A percentile compares a stretch with the other conserved stretches of the same genome.
phyloP scores from a whole-genome alignment of 2,113 vertebrate species.

The Pristiophorus japonicus region DNA sequence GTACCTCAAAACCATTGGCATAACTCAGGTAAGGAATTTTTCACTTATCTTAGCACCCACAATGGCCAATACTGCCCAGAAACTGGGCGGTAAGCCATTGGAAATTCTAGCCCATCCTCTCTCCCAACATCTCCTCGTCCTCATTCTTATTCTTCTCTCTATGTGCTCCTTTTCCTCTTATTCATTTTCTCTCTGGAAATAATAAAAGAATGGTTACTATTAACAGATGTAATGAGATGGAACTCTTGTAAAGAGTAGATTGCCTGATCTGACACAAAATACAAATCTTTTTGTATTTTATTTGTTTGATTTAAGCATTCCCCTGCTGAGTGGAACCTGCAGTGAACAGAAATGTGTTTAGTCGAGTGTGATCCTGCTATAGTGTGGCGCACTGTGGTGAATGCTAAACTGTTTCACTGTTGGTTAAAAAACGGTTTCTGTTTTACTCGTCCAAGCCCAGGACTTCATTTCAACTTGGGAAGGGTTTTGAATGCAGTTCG shows the following conservation, averaged over 20 bases:
- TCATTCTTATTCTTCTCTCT: not conserved
- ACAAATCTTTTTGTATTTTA: not conserved
- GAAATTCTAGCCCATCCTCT: no score
- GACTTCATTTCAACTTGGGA: not conserved
- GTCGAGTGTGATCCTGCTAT: slow-evolving; percentile 4
- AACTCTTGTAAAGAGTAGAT: slow-evolving; percentile 9
- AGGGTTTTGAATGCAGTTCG: not conserved
- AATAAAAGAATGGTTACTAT: not conserved
- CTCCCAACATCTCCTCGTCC: not conserved
- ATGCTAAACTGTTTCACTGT: not conserved
- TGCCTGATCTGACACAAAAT: not conserved
- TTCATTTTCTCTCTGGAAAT: not conserved
- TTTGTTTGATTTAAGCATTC: slow-evolving; percentile 11
- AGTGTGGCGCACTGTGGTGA: not conserved
- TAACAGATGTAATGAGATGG: slow-evolving; percentile 1
- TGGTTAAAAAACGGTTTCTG: not conserved
- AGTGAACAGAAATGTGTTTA: not conserved
- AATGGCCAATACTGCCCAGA: no score
- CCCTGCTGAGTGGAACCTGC: not conserved
- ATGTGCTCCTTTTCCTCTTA: not conserved
- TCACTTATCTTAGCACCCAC: no score
- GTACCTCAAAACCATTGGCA: no score
- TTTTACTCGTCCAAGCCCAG: not conserved
- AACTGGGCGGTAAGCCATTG: no score
- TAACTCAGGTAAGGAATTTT: no score